A percentile compares a stretch with the other conserved stretches of the same genome.
phyloP scores from a whole-genome alignment of 2,888 invertebrate genomes.

The Dasypogon diadema region DNA sequence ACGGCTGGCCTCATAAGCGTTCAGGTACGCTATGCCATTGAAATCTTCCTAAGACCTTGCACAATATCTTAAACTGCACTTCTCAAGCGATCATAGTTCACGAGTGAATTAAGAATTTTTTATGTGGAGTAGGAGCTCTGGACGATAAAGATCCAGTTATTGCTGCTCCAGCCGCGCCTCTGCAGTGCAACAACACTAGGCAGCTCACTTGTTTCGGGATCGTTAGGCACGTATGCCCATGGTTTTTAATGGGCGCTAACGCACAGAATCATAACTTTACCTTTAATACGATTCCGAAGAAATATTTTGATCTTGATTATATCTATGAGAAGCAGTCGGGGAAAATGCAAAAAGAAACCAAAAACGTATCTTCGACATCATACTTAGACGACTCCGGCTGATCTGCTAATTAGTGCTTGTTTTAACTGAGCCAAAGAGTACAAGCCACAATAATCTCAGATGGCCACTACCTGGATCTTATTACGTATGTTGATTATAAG shows the following conservation, averaged over 20 bases:
- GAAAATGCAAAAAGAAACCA: constrained; percentile 16
- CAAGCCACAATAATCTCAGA: not conserved
- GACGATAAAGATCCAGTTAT: not conserved
- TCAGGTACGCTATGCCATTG: not conserved
- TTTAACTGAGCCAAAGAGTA: not conserved
- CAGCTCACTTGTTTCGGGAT: constrained; percentile 23
- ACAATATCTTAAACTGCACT: constrained; percentile 20
- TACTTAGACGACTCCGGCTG: not conserved
- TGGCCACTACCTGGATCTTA: constrained; percentile 15
- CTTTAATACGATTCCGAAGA: constrained; percentile 50
- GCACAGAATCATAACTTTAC: constrained; percentile 43
- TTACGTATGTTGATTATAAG: constrained; percentile 34
- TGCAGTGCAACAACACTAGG: not conserved
- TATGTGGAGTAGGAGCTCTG: constrained; percentile 1
- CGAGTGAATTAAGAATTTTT: constrained; percentile 44
- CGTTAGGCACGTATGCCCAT: constrained; percentile 48
- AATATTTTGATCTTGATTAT: constrained; percentile 49
- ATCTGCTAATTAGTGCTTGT: constrained; percentile 50
- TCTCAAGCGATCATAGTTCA: constrained; percentile 42
- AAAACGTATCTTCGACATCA: constrained; percentile 7
- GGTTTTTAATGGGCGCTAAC: constrained; percentile 47
- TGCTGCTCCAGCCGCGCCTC: not conserved
- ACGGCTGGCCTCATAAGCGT: constrained; percentile 4
- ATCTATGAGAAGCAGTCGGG: constrained; percentile 45
- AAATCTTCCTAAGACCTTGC: not conserved